These are phyloP conservation scores for Rhinoraja longicauda DNA, from an alignment of 2,797 vertebrate species.

Conservation along the genomic window DNA sequence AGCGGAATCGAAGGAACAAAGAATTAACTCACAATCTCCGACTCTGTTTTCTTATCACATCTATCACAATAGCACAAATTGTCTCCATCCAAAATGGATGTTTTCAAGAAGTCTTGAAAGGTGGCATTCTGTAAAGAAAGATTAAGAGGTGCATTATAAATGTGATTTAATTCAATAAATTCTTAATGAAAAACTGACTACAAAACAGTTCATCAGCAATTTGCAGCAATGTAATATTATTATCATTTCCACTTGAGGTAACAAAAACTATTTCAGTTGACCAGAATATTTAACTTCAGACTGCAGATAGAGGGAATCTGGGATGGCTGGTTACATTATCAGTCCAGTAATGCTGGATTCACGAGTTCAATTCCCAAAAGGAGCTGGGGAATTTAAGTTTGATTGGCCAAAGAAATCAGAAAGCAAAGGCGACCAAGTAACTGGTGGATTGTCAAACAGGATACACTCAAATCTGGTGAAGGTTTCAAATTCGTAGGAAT, in stretches of 20 bases:
- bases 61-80: conserved; percentile 57
- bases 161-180: neutral
- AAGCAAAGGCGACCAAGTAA: too few relatives aligned
- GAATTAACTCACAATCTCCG: conserved; percentile 51
- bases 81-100: conserved; percentile 43
- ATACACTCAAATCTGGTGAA: too few relatives aligned
- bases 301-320: neutral
- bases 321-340: neutral
- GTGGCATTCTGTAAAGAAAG: conserved; percentile 44
- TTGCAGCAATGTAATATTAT: neutral
- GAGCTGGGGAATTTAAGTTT: too few relatives aligned
- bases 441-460: too few relatives aligned
- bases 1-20: neutral
- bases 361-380: too few relatives aligned
- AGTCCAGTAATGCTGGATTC: too few relatives aligned
- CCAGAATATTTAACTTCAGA: too few relatives aligned
- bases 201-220: too few relatives aligned
- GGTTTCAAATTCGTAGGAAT: too few relatives aligned
- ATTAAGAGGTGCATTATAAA: neutral
- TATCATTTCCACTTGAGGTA: neutral
- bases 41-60: conserved; percentile 53
- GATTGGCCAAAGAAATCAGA: neutral
- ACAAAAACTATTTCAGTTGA: neutral
- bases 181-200: neutral
- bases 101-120: conserved; percentile 45